These are phyloP conservation scores for Calephelis nemesis DNA, from an alignment of 1,140 invertebrate genomes.

Conservation along the genomic window DNA sequence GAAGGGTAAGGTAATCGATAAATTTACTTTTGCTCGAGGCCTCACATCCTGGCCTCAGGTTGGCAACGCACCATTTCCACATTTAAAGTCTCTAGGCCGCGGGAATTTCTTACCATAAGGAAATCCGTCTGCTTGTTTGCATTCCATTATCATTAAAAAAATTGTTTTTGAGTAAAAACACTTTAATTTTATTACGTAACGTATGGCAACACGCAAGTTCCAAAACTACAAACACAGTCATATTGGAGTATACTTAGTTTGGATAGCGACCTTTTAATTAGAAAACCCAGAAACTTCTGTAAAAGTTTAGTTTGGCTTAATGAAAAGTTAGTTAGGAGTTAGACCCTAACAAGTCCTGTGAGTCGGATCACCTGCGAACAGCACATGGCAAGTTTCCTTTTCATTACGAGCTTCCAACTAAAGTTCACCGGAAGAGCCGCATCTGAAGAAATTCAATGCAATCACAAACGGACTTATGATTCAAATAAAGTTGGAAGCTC, in stretches of 20 bases:
- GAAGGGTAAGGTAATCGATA: too few relatives aligned
- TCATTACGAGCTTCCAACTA: constrained; percentile 31
- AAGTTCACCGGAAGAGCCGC: background rate
- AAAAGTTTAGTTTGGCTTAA: constrained; percentile 23
- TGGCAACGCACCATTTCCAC: too few relatives aligned
- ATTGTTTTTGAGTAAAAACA: background rate
- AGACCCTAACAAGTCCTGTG: constrained; percentile 23
- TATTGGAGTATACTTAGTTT: too few relatives aligned
- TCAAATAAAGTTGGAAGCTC: background rate
- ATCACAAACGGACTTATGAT: background rate
- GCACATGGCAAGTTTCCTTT: constrained; percentile 29
- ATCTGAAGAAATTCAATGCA: background rate
- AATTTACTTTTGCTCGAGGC: too few relatives aligned
- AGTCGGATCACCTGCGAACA: constrained; percentile 31
- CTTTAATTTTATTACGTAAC: background rate
- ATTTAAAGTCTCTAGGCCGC: too few relatives aligned
- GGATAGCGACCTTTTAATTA: constrained; percentile 27
- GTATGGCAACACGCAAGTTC: background rate
- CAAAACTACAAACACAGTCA: background rate
- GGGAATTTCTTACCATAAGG: too few relatives aligned
- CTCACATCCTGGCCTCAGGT: too few relatives aligned
- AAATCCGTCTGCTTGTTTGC: too few relatives aligned
- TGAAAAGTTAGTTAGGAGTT: constrained; percentile 28
- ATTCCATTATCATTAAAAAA: too few relatives aligned
- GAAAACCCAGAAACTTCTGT: constrained; percentile 15